Evolutionary conservation across 2,888 invertebrate species (phyloP).

Genomic region (Andrena bucephala): DNA sequence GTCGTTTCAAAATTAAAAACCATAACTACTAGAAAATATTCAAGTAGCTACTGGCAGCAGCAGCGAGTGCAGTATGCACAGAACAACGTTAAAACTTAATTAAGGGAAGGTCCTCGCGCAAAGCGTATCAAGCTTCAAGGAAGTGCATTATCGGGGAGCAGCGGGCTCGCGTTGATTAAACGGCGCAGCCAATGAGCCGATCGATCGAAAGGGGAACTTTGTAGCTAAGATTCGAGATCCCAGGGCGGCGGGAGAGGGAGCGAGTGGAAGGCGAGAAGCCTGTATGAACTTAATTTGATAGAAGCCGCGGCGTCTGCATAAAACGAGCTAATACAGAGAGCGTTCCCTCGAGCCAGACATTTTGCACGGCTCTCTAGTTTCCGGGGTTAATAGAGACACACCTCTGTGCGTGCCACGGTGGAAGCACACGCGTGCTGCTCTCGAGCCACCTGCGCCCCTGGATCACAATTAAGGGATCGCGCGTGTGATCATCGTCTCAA

Average conservation of each 20-base stretch:
- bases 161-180: conserved; percentile 39
- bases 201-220: conserved; percentile 55
- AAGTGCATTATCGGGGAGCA: conserved; percentile 1
- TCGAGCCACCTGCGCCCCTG: conserved; percentile 31
- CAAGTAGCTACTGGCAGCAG: background rate
- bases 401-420: conserved; percentile 58
- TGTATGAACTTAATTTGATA: conserved; percentile 74
- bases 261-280: conserved; percentile 54
- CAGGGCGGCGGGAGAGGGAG: background rate
- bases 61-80: no score
- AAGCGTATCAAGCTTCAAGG: background rate
- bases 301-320: conserved; percentile 70
- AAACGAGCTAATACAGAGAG: conserved; percentile 80
- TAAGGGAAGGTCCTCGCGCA: background rate
- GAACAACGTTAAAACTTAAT: no score
- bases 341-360: conserved; percentile 55
- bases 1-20: no score
- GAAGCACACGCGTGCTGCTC: conserved; percentile 42
- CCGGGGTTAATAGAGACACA: conserved; percentile 66
- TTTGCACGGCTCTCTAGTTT: conserved; percentile 69
- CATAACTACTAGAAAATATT: background rate
- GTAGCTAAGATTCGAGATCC: conserved; percentile 48
- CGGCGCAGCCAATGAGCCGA: conserved; percentile 27
- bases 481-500: conserved; percentile 36
- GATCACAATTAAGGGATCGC: conserved; percentile 50